Percentiles rank a stretch among this genome's conserved stretches.
Conservation (phyloP, 53 echinoderm and acorn worm species). For the Paracentrotus lividus region DNA sequence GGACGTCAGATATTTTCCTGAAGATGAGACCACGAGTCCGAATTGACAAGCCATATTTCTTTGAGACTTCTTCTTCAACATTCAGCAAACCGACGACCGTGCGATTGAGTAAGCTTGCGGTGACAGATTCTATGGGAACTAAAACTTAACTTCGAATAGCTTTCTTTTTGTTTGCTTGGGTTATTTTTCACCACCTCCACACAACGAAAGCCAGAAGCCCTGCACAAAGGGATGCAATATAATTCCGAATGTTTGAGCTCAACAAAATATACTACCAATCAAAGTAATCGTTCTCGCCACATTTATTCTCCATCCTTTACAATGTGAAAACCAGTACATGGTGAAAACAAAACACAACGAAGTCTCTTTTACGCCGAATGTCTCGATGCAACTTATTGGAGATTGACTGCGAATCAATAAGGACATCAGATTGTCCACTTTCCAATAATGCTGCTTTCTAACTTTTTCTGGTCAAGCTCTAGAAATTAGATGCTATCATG, state of each 20-base stretch:
- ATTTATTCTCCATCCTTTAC: background rate
- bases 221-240: background rate
- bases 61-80: background rate
- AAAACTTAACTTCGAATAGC: background rate
- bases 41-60: constrained; percentile 2
- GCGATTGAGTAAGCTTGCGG: background rate
- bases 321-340: background rate
- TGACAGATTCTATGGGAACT: background rate
- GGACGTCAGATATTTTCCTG: constrained; percentile 55
- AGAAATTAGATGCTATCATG: background rate
- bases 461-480: background rate
- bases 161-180: no score
- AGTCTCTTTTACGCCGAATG: background rate
- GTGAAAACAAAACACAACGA: background rate
- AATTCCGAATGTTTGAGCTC: background rate
- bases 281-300: background rate
- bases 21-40: constrained; percentile 19
- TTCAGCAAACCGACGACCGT: background rate
- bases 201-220: background rate
- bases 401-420: background rate
- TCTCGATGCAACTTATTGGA: background rate
- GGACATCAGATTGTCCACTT: background rate
- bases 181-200: background rate
- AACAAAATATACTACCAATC: background rate
- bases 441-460: background rate